Evolutionary conservation across 2,888 invertebrate species (phyloP).

Genomic region (Clitarchus hookeri): DNA sequence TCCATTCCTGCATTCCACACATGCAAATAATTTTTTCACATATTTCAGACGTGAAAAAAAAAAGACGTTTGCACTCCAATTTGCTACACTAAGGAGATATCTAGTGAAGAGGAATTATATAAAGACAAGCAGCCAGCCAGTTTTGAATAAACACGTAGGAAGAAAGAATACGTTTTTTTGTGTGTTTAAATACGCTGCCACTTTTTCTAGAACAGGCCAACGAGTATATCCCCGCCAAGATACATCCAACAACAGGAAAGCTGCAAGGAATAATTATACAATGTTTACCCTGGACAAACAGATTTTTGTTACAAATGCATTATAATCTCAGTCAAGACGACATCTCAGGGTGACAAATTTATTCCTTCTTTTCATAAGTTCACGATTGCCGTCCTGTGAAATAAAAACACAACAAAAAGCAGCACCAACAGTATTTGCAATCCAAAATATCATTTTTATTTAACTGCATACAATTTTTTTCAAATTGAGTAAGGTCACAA

Average conservation of each 20-base stretch:
- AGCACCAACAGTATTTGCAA: constrained; percentile 32
- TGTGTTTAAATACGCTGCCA: constrained; percentile 42
- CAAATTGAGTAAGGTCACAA: neutral
- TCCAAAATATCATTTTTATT: neutral
- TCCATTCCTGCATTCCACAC: constrained; percentile 35
- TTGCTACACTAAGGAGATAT: constrained; percentile 44
- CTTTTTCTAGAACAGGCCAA: constrained; percentile 43
- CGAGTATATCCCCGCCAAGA: constrained; percentile 42
- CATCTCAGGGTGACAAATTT: constrained; percentile 20
- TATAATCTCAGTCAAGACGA: constrained; percentile 31
- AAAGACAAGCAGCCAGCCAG: constrained; percentile 45
- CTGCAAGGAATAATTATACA: constrained; percentile 44
- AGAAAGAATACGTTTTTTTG: constrained; percentile 43
- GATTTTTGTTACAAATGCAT: constrained; percentile 40
- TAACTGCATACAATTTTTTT: neutral
- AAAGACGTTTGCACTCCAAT: constrained; percentile 43
- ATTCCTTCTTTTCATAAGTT: constrained; percentile 30
- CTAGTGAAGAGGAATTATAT: constrained; percentile 42
- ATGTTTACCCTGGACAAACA: constrained; percentile 42
- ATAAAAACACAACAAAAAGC: constrained; percentile 43
- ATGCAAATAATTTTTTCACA: constrained; percentile 40
- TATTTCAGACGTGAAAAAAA: constrained; percentile 40
- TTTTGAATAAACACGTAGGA: constrained; percentile 43
- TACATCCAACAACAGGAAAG: constrained; percentile 44
- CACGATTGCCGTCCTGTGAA: constrained; percentile 41